Evolutionary conservation across 2,888 invertebrate genomes (phyloP), one percentile per base, ranked within the genome.

Genomic region (Opisthograptis luteolata): DNA sequence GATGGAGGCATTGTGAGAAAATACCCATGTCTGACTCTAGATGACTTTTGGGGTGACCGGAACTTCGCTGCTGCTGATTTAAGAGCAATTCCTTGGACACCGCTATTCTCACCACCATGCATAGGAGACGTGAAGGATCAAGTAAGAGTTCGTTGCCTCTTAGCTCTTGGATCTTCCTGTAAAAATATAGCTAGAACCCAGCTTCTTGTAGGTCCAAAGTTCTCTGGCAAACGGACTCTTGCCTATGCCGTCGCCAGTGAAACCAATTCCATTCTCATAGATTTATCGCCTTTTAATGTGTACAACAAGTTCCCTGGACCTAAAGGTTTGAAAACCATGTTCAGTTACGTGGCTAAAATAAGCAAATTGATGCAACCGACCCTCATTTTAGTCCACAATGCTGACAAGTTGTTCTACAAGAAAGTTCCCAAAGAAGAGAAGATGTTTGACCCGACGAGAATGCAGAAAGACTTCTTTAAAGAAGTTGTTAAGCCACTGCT

Each of bases 161-260:
- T 94, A 24, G 92, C 94, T 9, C 76, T 94, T 13, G 91, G 91
- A 35, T 88, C 88, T 24, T 65, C 75, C 8, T 84, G 84, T 46
- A 71, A 82, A 40, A 77, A 83, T 39, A 84, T 83, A 40, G 79
- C 84, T 5, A 89, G 91, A 74, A 93, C 95, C 0, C 92, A 95
- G 13, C 76, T 96, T 40, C 85, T 97, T 13, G 93, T 93, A 17
- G 96, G 96, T 0, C 94, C 95, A 0, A 87, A 92, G 36, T 92
- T 92, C 17, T 89, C 92, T 22, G 96, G 96, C 0, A 96, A 96
- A 79, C 93, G 92, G 66, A 91, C 94, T 53, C 79, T 97, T 41
- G 92, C 93, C 0, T 92, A 96, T 64, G 95, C 95, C 0, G 89
- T 97, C 17, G 96, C 95, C 58, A 93, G 93, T 1, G 95, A 96